Evolutionary conservation across 2,797 vertebrate species (phyloP), one percentile per base, ranked within the genome.

Genomic region (Coluber constrictor): DNA sequence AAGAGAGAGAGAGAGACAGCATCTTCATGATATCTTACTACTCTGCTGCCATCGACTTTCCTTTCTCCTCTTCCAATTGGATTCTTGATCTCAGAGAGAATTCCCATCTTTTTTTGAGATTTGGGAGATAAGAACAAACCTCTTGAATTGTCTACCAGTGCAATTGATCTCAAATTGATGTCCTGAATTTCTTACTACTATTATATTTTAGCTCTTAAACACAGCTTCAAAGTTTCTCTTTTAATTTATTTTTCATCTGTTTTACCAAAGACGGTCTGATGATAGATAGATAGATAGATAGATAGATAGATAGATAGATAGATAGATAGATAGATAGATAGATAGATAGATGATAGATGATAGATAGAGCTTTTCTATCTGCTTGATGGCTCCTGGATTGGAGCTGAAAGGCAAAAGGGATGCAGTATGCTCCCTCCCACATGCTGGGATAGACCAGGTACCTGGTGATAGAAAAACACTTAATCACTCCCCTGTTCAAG

Each of bases 221-320:
- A 23, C 18, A 47, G 55, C 91, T 83, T 61, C 90, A 89, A 61
- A 87, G 90, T 15, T 57, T 61, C 8, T 13, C 70, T 54, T 59
- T 20, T 29, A 5, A 55, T 5, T 70, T 57, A 15, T 0, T 43
- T 66, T 20, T 90, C 88, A 27, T 66, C 94, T 93, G 95, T 89
- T 47, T 43, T 54, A 55, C 60, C 93, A 93, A 94, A 47, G 29
- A 47, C 94, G 54, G 11, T 60, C 20, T 61, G 56, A 86, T 91
- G 79, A 2, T 37, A 37, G 37, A 37, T 37, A 37, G 37, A 37
- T 37, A 37, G 37, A 37, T 37, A 37, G 37, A 37, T 37, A 37
- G 37, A 37, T 37, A 37, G 37, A 37, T 37, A 37, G 37, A 37
- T 37, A 37, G 37, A 37, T 37, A 37, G 37, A 37, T 37, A 37